These are phyloP conservation scores for Nymphicus hollandicus DNA, from an alignment of 2,113 vertebrate species.

Conservation along the genomic window DNA sequence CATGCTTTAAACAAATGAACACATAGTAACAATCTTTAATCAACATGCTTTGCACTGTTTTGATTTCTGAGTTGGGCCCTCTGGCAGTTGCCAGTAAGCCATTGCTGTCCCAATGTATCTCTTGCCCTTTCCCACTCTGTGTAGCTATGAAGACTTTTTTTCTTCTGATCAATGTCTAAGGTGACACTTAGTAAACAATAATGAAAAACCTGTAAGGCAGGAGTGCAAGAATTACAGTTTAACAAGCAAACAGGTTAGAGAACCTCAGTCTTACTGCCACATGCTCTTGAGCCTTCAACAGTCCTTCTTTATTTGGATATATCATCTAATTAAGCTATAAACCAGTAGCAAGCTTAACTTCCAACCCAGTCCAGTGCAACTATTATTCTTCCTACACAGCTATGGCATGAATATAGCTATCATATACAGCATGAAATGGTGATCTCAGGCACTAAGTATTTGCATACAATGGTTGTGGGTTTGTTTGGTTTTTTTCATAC, in stretches of 20 bases:
- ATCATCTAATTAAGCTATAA: not conserved
- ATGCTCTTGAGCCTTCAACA: not conserved
- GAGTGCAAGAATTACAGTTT: not conserved
- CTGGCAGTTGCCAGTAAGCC: not conserved
- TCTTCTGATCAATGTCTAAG: not conserved
- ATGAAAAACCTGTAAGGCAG: not conserved
- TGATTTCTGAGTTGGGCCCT: not conserved
- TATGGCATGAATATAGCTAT: not conserved
- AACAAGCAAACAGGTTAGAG: not conserved
- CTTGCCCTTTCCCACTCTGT: not conserved
- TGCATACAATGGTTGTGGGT: not conserved
- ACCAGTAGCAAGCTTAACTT: not conserved
- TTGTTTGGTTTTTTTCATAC: not conserved
- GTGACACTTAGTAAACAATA: not conserved
- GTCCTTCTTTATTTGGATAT: not conserved
- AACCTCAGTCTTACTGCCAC: not conserved
- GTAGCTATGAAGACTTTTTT: not conserved
- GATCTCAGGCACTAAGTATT: not conserved
- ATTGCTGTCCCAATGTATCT: not conserved
- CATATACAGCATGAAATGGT: not conserved
- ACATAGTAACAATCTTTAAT: not conserved
- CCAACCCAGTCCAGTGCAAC: not conserved
- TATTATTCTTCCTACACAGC: not conserved
- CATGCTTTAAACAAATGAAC: not conserved
- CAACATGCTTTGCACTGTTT: not conserved